A percentile compares a stretch with the other conserved stretches of the same genome.
These are phyloP conservation scores for Arion vulgaris DNA, from an alignment of 1,140 invertebrate genomes.

Conservation along the genomic window DNA sequence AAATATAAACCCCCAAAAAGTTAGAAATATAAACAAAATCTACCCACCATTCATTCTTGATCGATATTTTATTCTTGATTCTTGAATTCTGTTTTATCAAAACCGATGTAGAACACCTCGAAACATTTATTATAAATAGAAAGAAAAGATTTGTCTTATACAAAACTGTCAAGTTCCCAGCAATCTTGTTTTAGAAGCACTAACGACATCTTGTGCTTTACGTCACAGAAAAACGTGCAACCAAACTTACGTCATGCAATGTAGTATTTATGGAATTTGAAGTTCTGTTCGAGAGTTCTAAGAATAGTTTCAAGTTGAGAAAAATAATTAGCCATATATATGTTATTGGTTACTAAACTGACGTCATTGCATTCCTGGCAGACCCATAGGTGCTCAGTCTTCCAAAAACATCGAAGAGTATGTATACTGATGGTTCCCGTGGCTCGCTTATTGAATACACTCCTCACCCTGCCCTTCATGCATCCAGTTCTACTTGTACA, in stretches of 20 bases:
- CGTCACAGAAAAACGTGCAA: background rate
- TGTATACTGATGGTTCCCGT: too few relatives aligned
- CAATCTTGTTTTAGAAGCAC: background rate
- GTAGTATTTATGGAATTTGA: background rate
- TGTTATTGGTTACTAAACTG: too few relatives aligned
- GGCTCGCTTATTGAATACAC: too few relatives aligned
- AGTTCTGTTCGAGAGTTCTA: background rate
- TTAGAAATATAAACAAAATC: background rate
- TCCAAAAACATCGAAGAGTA: too few relatives aligned
- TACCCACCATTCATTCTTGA: background rate
- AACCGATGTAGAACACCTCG: background rate
- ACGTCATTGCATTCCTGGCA: too few relatives aligned
- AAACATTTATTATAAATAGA: background rate
- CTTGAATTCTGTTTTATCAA: background rate
- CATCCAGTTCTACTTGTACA: too few relatives aligned
- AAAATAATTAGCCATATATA: too few relatives aligned
- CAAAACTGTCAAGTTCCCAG: background rate
- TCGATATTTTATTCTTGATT: background rate
- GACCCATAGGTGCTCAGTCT: too few relatives aligned
- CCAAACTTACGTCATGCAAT: background rate
- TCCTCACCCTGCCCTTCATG: too few relatives aligned
- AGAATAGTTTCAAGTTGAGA: too few relatives aligned
- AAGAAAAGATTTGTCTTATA: background rate
- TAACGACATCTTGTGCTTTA: slow-evolving; percentile 7
- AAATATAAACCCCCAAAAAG: background rate